Evolutionary conservation across 2,113 vertebrate species (phyloP).

Genomic region (Ciconia maguari): DNA sequence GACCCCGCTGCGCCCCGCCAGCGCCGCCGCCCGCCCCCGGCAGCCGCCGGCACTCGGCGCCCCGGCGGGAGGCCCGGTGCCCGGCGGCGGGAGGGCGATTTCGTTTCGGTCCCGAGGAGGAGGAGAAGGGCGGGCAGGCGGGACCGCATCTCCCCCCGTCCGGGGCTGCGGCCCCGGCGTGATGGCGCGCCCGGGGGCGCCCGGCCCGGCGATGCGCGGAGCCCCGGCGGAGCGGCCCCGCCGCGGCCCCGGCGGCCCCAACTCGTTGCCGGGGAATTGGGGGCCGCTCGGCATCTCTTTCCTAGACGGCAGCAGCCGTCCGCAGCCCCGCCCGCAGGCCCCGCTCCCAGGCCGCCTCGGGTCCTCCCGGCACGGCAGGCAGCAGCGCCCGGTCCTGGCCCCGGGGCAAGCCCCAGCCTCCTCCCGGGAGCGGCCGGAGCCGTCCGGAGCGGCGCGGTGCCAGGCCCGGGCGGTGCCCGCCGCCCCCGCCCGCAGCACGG

Average conservation of each 20-base stretch:
- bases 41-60: neutral
- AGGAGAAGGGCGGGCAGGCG: neutral
- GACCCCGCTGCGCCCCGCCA: neutral
- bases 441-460: neutral
- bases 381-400: neutral
- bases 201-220: neutral
- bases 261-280: neutral
- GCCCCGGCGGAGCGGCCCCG: neutral
- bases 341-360: neutral
- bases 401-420: neutral
- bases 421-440: neutral
- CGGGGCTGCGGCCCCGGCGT: neutral
- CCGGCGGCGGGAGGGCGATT: neutral
- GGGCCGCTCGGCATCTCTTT: neutral
- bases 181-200: neutral
- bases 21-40: neutral
- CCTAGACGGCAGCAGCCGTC: slow-evolving; percentile 5
- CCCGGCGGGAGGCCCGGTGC: neutral
- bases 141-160: neutral
- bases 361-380: neutral
- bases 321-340: neutral
- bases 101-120: neutral
- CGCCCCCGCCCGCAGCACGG: neutral
- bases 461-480: neutral
- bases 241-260: neutral